These are phyloP conservation scores for Glyphotaelius pellucidus DNA, from an alignment of 2,888 invertebrate genomes.

Conservation along the genomic window DNA sequence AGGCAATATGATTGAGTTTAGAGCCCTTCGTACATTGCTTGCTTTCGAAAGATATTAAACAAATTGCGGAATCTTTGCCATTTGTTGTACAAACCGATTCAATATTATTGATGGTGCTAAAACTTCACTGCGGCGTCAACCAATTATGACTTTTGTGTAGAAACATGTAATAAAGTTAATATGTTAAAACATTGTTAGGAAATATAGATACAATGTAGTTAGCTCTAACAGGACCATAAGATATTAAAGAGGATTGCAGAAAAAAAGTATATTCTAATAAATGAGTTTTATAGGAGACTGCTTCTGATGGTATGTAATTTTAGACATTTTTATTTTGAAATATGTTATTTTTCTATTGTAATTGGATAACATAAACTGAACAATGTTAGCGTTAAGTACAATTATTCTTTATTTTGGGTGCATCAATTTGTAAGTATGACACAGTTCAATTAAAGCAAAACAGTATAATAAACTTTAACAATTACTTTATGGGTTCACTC, in stretches of 20 bases:
- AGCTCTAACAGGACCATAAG: too few relatives aligned
- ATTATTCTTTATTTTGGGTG: too few relatives aligned
- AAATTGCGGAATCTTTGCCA: neutral
- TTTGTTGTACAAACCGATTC: neutral
- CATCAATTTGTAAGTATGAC: too few relatives aligned
- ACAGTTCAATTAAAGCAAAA: too few relatives aligned
- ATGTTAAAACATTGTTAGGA: neutral
- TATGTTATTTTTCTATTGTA: too few relatives aligned
- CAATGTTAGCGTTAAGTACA: too few relatives aligned
- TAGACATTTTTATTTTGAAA: neutral
- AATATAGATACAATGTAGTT: neutral
- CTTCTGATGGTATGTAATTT: neutral
- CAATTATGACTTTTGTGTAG: neutral
- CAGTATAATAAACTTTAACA: too few relatives aligned
- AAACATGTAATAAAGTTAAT: neutral
- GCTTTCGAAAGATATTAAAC: constrained; percentile 2
- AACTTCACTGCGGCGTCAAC: neutral
- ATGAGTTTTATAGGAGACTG: neutral
- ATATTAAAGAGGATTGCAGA: neutral
- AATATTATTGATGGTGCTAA: neutral
- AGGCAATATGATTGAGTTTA: constrained; percentile 2
- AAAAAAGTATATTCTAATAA: neutral
- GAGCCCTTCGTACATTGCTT: neutral
- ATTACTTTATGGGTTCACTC: too few relatives aligned
- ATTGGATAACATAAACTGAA: too few relatives aligned